Base-by-base conservation (phyloP, 2,888 invertebrate genomes). In the Ectemnius continuus region DNA sequence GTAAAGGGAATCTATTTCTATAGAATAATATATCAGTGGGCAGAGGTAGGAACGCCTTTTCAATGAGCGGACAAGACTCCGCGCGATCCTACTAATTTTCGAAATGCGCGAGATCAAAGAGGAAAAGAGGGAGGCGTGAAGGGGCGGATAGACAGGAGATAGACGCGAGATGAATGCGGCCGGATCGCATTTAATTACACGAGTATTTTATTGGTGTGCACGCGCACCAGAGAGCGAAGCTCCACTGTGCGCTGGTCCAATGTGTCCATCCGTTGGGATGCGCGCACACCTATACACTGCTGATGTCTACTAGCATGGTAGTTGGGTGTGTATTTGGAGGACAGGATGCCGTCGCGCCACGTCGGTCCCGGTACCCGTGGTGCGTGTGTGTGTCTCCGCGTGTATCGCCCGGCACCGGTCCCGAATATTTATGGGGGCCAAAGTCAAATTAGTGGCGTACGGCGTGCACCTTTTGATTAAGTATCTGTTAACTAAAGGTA, bases 401-500 rank as follows among this genome's bases (percentile, higher is more conserved):
- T 36, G 36, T 36, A 36, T 36, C 5, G 36, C 36, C 60, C 61
- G 66, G 62, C 62, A 70, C 84, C 85, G 85, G 83, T 81, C 82
- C 86, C 87, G 89, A 89, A 90, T 90, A 91, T 91, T 91, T 91
- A 91, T 91, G 89, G 89, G 88, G 88, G 88, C 90, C 90, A 89
- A 91, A 91, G 91, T 91, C 90, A 90, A 91, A 91, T 91, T 91
- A 91, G 91, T 91, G 90, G 90, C 90, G 90, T 88, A 90, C 89
- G 88, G 90, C 89, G 90, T 89, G 89, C 89, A 90, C 89, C 89
- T 90, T 91, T 91, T 91, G 90, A 91, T 91, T 90, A 91, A 91
- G 91, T 91, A 91, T 91, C 91, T 91, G 91, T 91, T 91, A 91
- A 91, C 90, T 89, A 89, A 91, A 90, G 90, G 90, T 91, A 91